A percentile compares a stretch with the other conserved stretches of the same genome.
These are phyloP conservation scores for Napeogenes sylphis DNA, from an alignment of 2,888 invertebrate genomes.

Conservation along the genomic window DNA sequence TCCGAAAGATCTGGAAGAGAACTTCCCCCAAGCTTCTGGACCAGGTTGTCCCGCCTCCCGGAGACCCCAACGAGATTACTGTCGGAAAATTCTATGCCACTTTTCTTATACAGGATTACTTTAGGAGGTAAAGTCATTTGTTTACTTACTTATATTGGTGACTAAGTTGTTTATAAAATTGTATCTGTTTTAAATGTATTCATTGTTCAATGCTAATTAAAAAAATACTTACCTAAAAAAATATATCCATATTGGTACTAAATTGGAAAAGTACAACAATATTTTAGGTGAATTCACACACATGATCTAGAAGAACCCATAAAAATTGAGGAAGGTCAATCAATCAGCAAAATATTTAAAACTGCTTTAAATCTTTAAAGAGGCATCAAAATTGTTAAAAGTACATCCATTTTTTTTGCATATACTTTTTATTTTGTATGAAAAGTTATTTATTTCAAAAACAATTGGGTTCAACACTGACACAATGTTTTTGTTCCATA, in stretches of 20 bases:
- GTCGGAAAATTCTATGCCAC: constrained; percentile 99
- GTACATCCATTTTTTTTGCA: not conserved
- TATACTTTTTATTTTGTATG: constrained; percentile 27
- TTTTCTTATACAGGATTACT: constrained; percentile 99
- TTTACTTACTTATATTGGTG: not conserved
- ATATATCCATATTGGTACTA: not conserved
- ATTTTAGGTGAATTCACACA: too few species aligned
- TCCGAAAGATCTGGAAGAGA: constrained; percentile 98
- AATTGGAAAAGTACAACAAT: too few species aligned
- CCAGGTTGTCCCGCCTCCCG: constrained; percentile 99
- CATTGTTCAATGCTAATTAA: not conserved
- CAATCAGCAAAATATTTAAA: too few species aligned
- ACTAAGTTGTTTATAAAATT: not conserved
- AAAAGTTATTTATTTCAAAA: constrained; percentile 37
- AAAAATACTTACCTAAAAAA: not conserved
- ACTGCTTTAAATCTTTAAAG: too few species aligned
- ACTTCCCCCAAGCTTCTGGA: constrained; percentile 97
- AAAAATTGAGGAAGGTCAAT: too few species aligned
- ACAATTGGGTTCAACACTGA: constrained; percentile 56
- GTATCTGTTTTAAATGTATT: not conserved
- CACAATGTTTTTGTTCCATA: constrained; percentile 72
- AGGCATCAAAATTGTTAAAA: too few species aligned
- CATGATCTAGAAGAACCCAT: too few species aligned
- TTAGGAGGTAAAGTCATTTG: constrained; percentile 81
- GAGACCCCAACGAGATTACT: constrained; percentile 99